A percentile compares a stretch with the other conserved stretches of the same genome.
These are phyloP conservation scores for Lates calcarifer DNA, from an alignment of 2,113 vertebrate species.

Conservation along the genomic window DNA sequence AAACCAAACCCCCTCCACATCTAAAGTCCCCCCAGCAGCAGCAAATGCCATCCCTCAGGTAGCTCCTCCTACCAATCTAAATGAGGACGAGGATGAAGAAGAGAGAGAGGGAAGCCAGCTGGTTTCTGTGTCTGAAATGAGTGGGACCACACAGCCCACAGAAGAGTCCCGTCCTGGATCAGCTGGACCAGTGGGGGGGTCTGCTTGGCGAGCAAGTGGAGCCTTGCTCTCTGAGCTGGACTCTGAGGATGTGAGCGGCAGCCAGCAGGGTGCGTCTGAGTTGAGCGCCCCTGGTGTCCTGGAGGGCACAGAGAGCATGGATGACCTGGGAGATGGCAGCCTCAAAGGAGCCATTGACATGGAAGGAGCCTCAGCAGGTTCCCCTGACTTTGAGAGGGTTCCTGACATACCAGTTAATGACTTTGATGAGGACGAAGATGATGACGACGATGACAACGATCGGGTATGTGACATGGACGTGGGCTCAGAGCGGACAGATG, in stretches of 20 bases:
- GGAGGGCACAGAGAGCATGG: constrained; percentile 86
- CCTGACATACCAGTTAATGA: constrained; percentile 83
- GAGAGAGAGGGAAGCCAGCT: constrained; percentile 82
- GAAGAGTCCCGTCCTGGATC: constrained; percentile 86
- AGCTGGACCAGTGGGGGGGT: constrained; percentile 73
- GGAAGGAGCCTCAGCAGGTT: constrained; percentile 82
- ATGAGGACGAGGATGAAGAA: constrained; percentile 83
- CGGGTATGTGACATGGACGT: constrained; percentile 86
- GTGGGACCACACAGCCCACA: constrained; percentile 85
- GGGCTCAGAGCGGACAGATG: constrained; percentile 81
- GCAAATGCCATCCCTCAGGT: constrained; percentile 9
- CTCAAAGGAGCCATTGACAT: constrained; percentile 84
- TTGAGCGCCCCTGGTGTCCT: constrained; percentile 85
- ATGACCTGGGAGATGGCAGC: constrained; percentile 85
- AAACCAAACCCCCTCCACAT: constrained; percentile 32
- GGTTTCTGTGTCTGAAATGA: constrained; percentile 86
- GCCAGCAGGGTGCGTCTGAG: constrained; percentile 85
- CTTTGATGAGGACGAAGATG: constrained; percentile 77
- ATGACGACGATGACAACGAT: constrained; percentile 74
- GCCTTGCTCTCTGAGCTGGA: constrained; percentile 83
- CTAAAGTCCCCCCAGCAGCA: constrained; percentile 1
- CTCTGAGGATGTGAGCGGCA: constrained; percentile 86
- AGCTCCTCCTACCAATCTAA: constrained; percentile 47
- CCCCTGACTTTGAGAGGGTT: constrained; percentile 84
- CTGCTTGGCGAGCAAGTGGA: constrained; percentile 77